phyloP scores from a whole-genome alignment of 2,888 invertebrate species.

The Gastracanthus pulcherrimus region DNA sequence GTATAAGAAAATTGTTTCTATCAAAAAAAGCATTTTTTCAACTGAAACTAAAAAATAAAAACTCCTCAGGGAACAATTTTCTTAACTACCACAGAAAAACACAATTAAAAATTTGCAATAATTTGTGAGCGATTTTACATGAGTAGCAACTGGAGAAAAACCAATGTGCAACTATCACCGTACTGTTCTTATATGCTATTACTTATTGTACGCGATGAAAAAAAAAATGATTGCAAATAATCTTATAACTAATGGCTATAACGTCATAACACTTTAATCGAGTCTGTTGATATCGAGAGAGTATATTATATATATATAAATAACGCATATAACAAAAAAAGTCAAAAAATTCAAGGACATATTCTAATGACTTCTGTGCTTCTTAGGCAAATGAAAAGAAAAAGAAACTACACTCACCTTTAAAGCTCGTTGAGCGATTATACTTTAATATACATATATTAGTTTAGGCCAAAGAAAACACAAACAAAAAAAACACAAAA shows the following conservation, averaged over 20 bases:
- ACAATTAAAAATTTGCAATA: neutral
- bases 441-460: conserved; percentile 51
- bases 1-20: too few species aligned
- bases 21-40: too few species aligned
- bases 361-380: conserved; percentile 47
- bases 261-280: conserved; percentile 8
- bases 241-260: conserved; percentile 20
- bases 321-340: conserved; percentile 16
- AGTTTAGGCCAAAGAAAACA: conserved; percentile 40
- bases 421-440: conserved; percentile 56
- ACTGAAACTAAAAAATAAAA: conserved; percentile 5
- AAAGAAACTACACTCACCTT: conserved; percentile 49
- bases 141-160: neutral
- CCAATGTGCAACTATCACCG: conserved; percentile 26
- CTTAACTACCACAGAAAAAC: neutral
- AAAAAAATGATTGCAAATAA: conserved; percentile 3
- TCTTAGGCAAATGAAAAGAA: conserved; percentile 30
- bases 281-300: conserved; percentile 32
- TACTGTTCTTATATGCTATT: conserved; percentile 34
- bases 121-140: neutral
- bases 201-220: conserved; percentile 1
- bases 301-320: conserved; percentile 23
- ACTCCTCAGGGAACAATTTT: neutral
- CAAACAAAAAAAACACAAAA: conserved; percentile 28
- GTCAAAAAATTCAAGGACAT: conserved; percentile 12